phyloP scores from a whole-genome alignment of 2,888 invertebrate species.

The Aphodius sticticus region DNA sequence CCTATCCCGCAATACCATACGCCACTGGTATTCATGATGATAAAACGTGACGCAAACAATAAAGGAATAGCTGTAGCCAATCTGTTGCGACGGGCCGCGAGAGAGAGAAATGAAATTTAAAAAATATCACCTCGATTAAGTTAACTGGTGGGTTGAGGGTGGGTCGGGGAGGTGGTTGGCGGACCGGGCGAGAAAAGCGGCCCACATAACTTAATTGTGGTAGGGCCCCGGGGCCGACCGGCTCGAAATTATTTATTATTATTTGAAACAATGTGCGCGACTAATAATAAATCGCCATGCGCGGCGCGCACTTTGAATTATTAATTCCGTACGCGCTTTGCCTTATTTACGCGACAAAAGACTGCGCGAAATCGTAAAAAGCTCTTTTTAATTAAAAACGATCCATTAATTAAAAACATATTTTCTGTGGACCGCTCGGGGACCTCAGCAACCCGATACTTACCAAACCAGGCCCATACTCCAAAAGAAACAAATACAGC shows the following conservation, averaged over 20 bases:
- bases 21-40: neutral
- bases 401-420: constrained; percentile 45
- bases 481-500: neutral
- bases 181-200: neutral
- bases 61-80: neutral
- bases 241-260: constrained; percentile 36
- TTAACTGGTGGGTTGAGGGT: neutral
- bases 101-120: neutral
- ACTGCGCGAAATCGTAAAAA: constrained; percentile 41
- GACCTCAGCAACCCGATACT: constrained; percentile 5
- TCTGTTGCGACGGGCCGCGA: neutral
- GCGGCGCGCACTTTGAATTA: constrained; percentile 33
- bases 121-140: constrained; percentile 18
- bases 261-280: constrained; percentile 31
- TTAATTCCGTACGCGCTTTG: constrained; percentile 37
- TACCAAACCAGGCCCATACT: neutral
- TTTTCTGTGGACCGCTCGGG: constrained; percentile 30
- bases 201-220: constrained; percentile 36
- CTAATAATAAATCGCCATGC: constrained; percentile 35
- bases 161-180: neutral
- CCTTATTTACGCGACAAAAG: constrained; percentile 40
- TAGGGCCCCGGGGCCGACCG: constrained; percentile 36
- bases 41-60: neutral
- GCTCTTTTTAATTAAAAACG: constrained; percentile 44
- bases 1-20: too few relatives aligned